Conservation (phyloP, 2,797 vertebrate species). For the Microctenopoma lineatum region DNA sequence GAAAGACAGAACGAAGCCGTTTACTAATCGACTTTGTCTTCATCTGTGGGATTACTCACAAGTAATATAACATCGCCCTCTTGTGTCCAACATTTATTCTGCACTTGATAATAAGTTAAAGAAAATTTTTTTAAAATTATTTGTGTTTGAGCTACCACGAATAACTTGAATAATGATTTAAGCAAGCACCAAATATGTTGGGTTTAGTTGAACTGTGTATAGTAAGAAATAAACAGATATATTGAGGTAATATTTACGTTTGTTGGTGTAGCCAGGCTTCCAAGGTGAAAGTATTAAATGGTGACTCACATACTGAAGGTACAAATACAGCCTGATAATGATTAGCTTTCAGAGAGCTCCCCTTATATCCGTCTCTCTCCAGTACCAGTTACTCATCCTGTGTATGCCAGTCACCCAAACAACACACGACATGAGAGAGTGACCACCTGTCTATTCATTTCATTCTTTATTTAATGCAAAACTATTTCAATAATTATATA, state of each 20-base stretch:
- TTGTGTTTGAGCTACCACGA: too few relatives aligned
- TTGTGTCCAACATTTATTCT: slow-evolving; percentile 39
- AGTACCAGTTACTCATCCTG: neutral
- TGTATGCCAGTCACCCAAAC: too few relatives aligned
- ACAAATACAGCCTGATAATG: neutral
- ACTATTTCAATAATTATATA: slow-evolving; percentile 15
- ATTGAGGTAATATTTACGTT: too few relatives aligned
- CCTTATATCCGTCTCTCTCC: neutral
- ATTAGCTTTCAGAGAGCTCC: neutral
- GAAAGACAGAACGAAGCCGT: slow-evolving; percentile 9
- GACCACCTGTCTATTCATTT: too few relatives aligned
- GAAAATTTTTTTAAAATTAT: neutral
- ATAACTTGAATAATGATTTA: too few relatives aligned
- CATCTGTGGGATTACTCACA: neutral
- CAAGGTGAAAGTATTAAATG: too few relatives aligned
- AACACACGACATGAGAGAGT: neutral
- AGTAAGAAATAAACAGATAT: too few relatives aligned
- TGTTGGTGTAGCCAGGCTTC: too few relatives aligned
- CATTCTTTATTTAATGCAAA: slow-evolving; percentile 31
- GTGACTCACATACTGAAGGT: too few relatives aligned
- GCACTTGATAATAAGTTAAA: neutral
- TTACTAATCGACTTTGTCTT: neutral
- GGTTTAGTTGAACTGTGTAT: too few relatives aligned
- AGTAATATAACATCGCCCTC: slow-evolving; percentile 48
- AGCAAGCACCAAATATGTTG: too few relatives aligned